Evolutionary conservation across 1,140 invertebrate species (phyloP), one percentile per base, ranked within the genome.

Genomic region (Drosophila subpulchrella): DNA sequence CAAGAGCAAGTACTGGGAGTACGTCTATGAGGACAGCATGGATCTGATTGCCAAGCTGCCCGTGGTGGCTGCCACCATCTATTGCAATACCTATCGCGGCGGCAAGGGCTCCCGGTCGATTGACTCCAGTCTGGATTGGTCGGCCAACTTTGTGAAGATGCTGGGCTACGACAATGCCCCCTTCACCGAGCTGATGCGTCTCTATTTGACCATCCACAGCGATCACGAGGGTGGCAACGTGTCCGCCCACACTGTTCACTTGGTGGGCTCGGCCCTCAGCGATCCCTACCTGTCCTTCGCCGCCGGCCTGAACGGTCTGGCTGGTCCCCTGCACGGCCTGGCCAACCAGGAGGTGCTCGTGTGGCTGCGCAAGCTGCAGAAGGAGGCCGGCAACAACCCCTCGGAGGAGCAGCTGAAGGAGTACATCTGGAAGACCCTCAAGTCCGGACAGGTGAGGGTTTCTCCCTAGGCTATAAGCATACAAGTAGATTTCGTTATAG

Each of bases 171-270:
- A 98, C 56, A 95, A 97, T 85, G 93, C 95, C 10, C 92, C 96
- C 78, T 99, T 99, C 93, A 96, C 96, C 34, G 98, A 99, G 92
- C 95, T 99, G 32, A 96, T 99, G 96, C 94, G 98, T 67, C 94
- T 99, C 13, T 99, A 99, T 91, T 94, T 99, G 66, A 98, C 98
- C 51, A 99, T 99, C 81, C 98, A 99, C 94, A 94, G 96, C 93
- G 98, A 99, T 92, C 97, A 98, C 93, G 97, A 98, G 93, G 98
- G 98, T 74, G 98, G 98, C 74, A 99, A 99, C 92, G 98, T 99
- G 1, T 97, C 96, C 15, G 98, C 98, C 6, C 98, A 99, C 93
- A 97, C 98, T 0, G 96, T 96, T 15, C 98, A 99, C 93, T 94
- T 99, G 90, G 98, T 99, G 10, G 98, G 97, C 10, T 99, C 98